These are phyloP conservation scores for Nymphalis io DNA, from an alignment of 1,140 invertebrate species.

Conservation along the genomic window DNA sequence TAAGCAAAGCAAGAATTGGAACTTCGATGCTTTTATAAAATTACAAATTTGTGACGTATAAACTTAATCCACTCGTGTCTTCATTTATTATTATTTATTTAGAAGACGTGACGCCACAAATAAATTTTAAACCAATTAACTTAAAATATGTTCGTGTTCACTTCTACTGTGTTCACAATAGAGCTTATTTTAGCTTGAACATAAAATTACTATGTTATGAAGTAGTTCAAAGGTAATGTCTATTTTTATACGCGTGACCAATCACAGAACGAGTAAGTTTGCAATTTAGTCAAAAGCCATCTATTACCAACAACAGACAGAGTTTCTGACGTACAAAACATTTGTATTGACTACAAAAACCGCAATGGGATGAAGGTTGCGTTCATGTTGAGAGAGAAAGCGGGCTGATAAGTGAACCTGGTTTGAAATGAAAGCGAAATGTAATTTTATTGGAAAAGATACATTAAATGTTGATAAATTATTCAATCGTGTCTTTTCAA, in stretches of 20 bases:
- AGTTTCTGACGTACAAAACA: slow-evolving; percentile 8
- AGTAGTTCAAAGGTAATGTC: background rate
- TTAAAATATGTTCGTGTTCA: background rate
- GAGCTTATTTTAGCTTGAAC: background rate
- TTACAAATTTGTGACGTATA: too few relatives aligned
- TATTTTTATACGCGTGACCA: slow-evolving; percentile 6
- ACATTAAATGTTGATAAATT: too few relatives aligned
- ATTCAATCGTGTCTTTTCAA: too few relatives aligned
- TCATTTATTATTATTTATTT: too few relatives aligned
- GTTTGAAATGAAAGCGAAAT: too few relatives aligned
- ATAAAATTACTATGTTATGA: background rate
- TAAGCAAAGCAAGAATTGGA: too few relatives aligned
- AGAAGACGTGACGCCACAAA: background rate
- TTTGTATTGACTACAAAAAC: slow-evolving; percentile 14
- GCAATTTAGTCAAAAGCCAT: slow-evolving; percentile 10
- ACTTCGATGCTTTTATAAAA: too few relatives aligned
- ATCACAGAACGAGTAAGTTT: background rate
- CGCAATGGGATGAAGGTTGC: background rate
- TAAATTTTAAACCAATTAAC: background rate
- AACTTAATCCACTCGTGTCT: too few relatives aligned
- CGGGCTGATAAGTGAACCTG: background rate
- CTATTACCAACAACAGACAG: slow-evolving; percentile 6
- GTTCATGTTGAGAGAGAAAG: background rate
- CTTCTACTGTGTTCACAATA: background rate
- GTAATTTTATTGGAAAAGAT: too few relatives aligned